Evolutionary conservation across 2,888 invertebrate species (phyloP).

Genomic region (Eupithecia subumbrata): DNA sequence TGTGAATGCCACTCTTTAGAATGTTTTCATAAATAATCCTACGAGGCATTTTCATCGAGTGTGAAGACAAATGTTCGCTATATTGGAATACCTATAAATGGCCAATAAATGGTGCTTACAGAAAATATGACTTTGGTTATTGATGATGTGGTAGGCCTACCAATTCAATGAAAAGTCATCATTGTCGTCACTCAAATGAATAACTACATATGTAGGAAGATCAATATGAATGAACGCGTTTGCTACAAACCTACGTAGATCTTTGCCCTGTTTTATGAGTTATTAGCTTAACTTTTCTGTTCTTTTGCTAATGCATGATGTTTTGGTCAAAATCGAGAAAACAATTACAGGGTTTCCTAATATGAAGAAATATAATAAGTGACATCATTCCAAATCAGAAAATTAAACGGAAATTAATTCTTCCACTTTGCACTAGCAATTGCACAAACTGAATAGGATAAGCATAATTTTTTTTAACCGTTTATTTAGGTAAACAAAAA

Average conservation of each 20-base stretch:
- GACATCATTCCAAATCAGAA: too few relatives aligned
- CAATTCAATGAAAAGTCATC: not conserved
- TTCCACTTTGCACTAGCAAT: too few relatives aligned
- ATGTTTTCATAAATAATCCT: constrained; percentile 65
- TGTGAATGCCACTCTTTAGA: constrained; percentile 51
- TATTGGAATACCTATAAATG: constrained; percentile 15
- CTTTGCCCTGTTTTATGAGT: too few relatives aligned
- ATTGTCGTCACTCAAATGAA: not conserved
- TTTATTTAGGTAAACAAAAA: too few relatives aligned
- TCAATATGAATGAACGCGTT: too few relatives aligned
- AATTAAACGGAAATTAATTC: not conserved
- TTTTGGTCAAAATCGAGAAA: not conserved
- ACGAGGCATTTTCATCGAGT: constrained; percentile 48
- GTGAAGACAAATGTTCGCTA: constrained; percentile 30
- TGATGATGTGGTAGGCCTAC: not conserved
- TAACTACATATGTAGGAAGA: not conserved
- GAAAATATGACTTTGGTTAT: constrained; percentile 9
- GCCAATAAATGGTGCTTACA: constrained; percentile 17
- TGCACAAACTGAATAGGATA: too few relatives aligned
- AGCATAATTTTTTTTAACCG: too few relatives aligned
- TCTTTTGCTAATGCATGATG: not conserved
- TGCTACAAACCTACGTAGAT: too few relatives aligned
- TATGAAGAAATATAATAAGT: not conserved
- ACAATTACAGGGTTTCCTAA: too few relatives aligned
- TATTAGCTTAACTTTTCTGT: not conserved